Conservation (phyloP, 2,113 vertebrate genomes). For the Ctenodactylus gundi region DNA sequence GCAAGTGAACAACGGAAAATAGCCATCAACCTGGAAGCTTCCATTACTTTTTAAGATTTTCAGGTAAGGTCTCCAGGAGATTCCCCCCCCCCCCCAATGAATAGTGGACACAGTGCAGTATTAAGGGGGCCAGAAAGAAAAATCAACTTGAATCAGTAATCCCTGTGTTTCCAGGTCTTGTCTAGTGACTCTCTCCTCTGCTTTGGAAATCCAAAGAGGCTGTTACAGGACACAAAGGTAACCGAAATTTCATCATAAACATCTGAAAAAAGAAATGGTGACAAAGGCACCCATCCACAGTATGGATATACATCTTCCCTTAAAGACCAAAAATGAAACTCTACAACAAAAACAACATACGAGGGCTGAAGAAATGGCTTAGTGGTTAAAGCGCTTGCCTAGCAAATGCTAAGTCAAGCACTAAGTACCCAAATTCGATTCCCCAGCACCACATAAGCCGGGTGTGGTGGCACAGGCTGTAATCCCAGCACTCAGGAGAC, state of each 20-base stretch:
- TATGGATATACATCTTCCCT: not conserved
- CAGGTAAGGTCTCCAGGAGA: not conserved
- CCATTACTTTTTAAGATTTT: not conserved
- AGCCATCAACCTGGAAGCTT: not conserved
- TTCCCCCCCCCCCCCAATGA: not conserved
- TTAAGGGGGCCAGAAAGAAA: not conserved
- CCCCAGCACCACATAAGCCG: too few species aligned
- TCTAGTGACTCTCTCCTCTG: not conserved
- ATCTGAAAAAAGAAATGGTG: not conserved
- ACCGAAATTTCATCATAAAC: constrained; percentile 15
- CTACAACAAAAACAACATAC: constrained; percentile 3
- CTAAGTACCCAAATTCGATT: too few species aligned
- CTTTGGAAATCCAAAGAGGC: not conserved
- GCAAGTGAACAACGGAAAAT: not conserved
- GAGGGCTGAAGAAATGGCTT: too few species aligned
- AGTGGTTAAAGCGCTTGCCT: too few species aligned
- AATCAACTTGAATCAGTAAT: not conserved
- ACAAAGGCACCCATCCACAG: constrained; percentile 16
- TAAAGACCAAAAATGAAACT: constrained; percentile 22
- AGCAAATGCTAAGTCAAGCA: too few species aligned
- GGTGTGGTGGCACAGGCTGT: too few species aligned
- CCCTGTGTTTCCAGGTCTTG: not conserved
- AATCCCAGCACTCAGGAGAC: too few species aligned
- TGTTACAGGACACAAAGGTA: not conserved
- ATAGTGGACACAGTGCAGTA: not conserved